Evolutionary conservation across 2,888 invertebrate genomes (phyloP).

Genomic region (Heliconius erato): DNA sequence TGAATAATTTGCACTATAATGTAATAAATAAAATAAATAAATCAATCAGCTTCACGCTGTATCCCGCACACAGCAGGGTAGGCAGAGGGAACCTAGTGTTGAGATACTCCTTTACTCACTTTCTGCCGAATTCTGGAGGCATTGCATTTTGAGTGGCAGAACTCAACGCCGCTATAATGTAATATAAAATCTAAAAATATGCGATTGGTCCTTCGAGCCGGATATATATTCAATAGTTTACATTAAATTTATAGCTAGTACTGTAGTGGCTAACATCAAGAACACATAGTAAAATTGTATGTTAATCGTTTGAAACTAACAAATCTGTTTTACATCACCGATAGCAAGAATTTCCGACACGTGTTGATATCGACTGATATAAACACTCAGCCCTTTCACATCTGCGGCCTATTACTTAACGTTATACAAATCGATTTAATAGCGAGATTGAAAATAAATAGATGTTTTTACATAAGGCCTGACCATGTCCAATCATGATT

Average conservation of each 20-base stretch:
- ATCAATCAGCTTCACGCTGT: too few relatives aligned
- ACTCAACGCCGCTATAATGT: too few relatives aligned
- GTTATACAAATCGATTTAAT: conserved; percentile 5
- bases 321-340: conserved; percentile 15
- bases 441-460: conserved; percentile 24
- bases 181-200: neutral
- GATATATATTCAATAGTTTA: neutral
- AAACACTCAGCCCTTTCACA: conserved; percentile 45
- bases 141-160: too few relatives aligned
- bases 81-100: too few relatives aligned
- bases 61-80: too few relatives aligned
- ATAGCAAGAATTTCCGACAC: conserved; percentile 31
- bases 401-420: conserved; percentile 42
- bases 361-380: conserved; percentile 4
- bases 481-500: conserved; percentile 19
- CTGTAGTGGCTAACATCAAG: conserved; percentile 1
- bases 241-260: neutral
- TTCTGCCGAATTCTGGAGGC: too few relatives aligned
- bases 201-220: conserved; percentile 1
- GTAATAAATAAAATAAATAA: too few relatives aligned
- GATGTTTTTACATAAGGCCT: conserved; percentile 15
- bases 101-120: too few relatives aligned
- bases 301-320: conserved; percentile 14
- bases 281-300: conserved; percentile 7
- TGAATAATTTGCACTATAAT: neutral